phyloP scores from a whole-genome alignment of 1,140 invertebrate genomes.

The Dufourea novaeangliae region DNA sequence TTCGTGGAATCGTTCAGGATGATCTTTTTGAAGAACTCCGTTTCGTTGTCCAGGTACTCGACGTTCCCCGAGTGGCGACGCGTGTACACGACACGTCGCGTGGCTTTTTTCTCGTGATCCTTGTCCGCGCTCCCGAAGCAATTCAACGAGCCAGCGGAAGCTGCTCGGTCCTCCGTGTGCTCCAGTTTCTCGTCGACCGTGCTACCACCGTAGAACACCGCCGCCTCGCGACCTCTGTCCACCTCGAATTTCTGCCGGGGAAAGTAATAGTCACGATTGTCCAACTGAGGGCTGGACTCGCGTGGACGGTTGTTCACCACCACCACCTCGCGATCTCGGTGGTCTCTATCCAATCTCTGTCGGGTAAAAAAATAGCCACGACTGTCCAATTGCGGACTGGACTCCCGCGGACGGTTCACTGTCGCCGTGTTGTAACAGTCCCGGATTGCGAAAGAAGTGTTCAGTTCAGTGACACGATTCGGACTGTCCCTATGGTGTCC shows the following conservation, averaged over 20 bases:
- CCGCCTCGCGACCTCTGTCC: conserved; percentile 66
- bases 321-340: conserved; percentile 66
- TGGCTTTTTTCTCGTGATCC: conserved; percentile 18
- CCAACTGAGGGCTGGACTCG: conserved; percentile 64
- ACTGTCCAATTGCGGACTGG: conserved; percentile 68
- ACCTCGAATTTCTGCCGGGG: conserved; percentile 74
- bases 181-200: conserved; percentile 21
- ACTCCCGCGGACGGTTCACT: no score
- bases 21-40: conserved; percentile 71
- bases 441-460: conserved; percentile 47
- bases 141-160: conserved; percentile 57
- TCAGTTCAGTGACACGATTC: conserved; percentile 51
- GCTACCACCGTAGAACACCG: conserved; percentile 50
- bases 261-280: conserved; percentile 76
- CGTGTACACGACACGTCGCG: conserved; percentile 7
- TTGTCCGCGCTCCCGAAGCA: conserved; percentile 61
- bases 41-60: conserved; percentile 69
- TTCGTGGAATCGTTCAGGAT: conserved; percentile 52
- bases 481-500: conserved; percentile 61
- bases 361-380: conserved; percentile 76
- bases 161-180: conserved; percentile 13
- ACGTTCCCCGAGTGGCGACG: conserved; percentile 63
- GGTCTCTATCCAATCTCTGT: conserved; percentile 74
- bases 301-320: no score
- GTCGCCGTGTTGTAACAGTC: conserved; percentile 58